phyloP scores from a whole-genome alignment of 2,888 invertebrate species.

The Lamellibrachia columna region DNA sequence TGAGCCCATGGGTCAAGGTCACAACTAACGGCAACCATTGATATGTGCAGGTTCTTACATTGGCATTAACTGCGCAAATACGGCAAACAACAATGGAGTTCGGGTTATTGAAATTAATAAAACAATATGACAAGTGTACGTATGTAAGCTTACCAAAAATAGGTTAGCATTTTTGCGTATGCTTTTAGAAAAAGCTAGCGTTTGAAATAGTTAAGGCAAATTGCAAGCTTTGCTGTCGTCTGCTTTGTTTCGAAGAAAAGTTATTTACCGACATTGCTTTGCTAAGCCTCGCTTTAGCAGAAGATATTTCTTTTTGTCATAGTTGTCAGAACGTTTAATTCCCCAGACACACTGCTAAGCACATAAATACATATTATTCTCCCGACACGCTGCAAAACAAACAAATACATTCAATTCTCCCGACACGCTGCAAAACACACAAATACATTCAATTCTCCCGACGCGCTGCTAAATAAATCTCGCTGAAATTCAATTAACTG shows the following conservation, averaged over 20 bases:
- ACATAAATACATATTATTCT: neutral
- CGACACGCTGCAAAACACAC: no score
- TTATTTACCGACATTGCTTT: neutral
- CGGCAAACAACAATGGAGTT: no score
- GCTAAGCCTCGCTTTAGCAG: neutral
- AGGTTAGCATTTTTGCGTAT: neutral
- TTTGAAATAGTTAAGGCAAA: neutral
- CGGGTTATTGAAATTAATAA: no score
- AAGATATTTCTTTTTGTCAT: neutral
- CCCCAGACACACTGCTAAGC: neutral
- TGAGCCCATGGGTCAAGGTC: neutral
- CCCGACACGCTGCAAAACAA: neutral
- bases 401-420: neutral
- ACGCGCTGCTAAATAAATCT: neutral
- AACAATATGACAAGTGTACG: no score
- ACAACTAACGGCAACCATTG: neutral
- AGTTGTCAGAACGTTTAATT: neutral
- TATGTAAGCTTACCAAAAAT: neutral
- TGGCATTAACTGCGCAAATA: neutral
- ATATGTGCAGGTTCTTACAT: neutral
- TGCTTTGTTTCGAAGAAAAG: neutral
- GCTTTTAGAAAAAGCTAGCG: neutral
- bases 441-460: neutral
- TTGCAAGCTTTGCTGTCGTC: neutral
- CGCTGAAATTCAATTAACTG: constrained; percentile 4